Evolutionary conservation across 2,888 invertebrate genomes (phyloP), one percentile per base, ranked within the genome.

Genomic region (Chirona hameri): DNA sequence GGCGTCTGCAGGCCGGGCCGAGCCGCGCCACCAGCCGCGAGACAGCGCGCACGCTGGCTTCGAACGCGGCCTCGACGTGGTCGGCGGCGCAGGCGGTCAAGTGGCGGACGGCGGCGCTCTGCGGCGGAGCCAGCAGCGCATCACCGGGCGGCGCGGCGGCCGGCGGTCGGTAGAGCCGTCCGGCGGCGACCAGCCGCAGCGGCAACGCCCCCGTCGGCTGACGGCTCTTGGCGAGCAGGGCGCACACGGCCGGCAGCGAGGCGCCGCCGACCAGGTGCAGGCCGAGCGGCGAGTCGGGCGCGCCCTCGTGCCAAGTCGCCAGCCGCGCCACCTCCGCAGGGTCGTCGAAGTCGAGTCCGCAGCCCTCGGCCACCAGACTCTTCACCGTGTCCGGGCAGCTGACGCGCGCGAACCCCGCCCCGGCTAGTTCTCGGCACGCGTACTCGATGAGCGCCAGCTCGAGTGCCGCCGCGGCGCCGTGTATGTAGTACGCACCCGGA

Each of bases 211-310:
- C 80, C 15, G 52, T 12, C 52, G 48, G 80, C 80, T 52, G 80
- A 15, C 52, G 52, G 29, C 80, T 29, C 27, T 55, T 48, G 52
- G 80, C 52, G 27, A 80, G 52, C 80, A 55, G 48, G 2, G 80
- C 80, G 80, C 80, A 80, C 27, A 80, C 52, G 29, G 80, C 80
- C 52, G 80, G 80, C 52, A 80, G 52, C 52, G 80, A 80, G 80
- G 80, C 80, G 27, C 80, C 80, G 48, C 80, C 80, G 52, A 80
- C 80, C 80, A 80, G 80, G 52, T 55, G 52, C 29, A 55, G 48
- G 52, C 52, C 52, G 15, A 55, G 52, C 27, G 52, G 80, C 52
- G 52, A 55, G 80, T 52, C 80, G 52, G 80, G 27, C 15, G 48
- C 15, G 27, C 39, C 76, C 46, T 76, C 76, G 76, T 76, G 76